A percentile compares a stretch with the other conserved stretches of the same genome.
Evolutionary conservation across 2,888 invertebrate species (phyloP).

Genomic region (Aleiodes testaceus): DNA sequence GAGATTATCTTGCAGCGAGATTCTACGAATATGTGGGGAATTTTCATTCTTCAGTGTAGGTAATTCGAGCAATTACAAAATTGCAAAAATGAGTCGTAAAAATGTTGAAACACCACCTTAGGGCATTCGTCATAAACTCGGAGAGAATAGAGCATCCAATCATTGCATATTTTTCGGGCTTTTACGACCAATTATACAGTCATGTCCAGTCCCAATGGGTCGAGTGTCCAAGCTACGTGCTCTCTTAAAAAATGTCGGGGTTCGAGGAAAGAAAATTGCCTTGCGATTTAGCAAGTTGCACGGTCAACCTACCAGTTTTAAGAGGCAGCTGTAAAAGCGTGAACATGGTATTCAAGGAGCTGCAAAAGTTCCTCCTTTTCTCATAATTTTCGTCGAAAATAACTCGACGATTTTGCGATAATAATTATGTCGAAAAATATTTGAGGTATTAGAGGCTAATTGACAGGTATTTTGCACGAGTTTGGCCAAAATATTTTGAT

Average conservation of each 20-base stretch:
- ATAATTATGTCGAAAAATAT: too few species aligned
- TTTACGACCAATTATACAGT: conserved; percentile 72
- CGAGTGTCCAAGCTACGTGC: conserved; percentile 26
- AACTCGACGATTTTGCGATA: too few species aligned
- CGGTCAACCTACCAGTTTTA: conserved; percentile 62
- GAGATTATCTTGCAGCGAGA: background rate
- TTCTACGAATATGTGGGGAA: background rate
- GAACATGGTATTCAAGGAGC: conserved; percentile 22
- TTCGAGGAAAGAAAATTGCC: conserved; percentile 66
- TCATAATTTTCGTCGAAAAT: conserved; percentile 5
- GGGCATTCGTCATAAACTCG: background rate
- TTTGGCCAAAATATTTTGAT: conserved; percentile 12
- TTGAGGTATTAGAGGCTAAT: too few species aligned
- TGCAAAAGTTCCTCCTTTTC: background rate
- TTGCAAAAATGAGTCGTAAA: conserved; percentile 58
- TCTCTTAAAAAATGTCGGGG: background rate
- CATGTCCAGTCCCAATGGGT: conserved; percentile 46
- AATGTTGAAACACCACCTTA: conserved; percentile 10
- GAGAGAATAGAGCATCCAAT: conserved; percentile 53
- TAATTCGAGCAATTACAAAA: conserved; percentile 64
- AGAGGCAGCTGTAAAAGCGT: conserved; percentile 52
- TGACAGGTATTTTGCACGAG: too few species aligned
- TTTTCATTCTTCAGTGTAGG: conserved; percentile 2
- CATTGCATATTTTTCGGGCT: conserved; percentile 69
- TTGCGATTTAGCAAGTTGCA: conserved; percentile 61